phyloP scores from a whole-genome alignment of 2,888 invertebrate genomes.

The Camponotus fellah region DNA sequence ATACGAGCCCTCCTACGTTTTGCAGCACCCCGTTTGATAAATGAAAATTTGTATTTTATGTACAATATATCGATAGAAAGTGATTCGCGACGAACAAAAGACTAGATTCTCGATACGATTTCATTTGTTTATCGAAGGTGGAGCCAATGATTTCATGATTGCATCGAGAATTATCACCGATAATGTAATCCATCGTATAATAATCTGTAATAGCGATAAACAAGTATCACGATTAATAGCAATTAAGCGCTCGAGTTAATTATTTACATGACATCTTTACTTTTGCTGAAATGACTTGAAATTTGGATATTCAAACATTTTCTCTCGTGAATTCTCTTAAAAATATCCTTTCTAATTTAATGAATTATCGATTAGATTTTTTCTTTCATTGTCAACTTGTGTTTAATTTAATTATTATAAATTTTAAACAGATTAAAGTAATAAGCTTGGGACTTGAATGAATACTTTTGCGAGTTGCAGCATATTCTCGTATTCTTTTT shows the following conservation, averaged over 20 bases:
- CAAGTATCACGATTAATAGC: not conserved
- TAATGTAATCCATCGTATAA: not conserved
- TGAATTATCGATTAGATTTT: conserved; percentile 1
- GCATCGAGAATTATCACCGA: not conserved
- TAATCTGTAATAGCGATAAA: conserved; percentile 15
- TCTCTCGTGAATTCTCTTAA: not conserved
- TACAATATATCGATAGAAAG: conserved; percentile 20
- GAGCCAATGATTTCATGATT: not conserved
- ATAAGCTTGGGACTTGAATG: conserved; percentile 16
- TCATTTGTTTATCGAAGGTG: conserved; percentile 32
- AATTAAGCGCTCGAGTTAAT: conserved; percentile 22
- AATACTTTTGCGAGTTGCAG: not conserved
- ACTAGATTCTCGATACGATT: conserved; percentile 30
- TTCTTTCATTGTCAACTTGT: conserved; percentile 4
- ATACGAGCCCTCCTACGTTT: conserved; percentile 59
- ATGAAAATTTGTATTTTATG: conserved; percentile 76
- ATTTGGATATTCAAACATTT: not conserved
- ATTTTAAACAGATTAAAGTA: conserved; percentile 15
- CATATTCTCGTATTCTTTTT: conserved; percentile 15
- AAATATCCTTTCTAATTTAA: not conserved
- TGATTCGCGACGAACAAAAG: conserved; percentile 23
- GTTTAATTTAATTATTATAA: conserved; percentile 46
- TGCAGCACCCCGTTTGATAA: conserved; percentile 62
- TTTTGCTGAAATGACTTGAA: not conserved
- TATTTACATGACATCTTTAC: not conserved